A percentile compares a stretch with the other conserved stretches of the same genome.
These are phyloP conservation scores for Phenacoccus solenopsis DNA, from an alignment of 1,140 invertebrate genomes.

Conservation along the genomic window DNA sequence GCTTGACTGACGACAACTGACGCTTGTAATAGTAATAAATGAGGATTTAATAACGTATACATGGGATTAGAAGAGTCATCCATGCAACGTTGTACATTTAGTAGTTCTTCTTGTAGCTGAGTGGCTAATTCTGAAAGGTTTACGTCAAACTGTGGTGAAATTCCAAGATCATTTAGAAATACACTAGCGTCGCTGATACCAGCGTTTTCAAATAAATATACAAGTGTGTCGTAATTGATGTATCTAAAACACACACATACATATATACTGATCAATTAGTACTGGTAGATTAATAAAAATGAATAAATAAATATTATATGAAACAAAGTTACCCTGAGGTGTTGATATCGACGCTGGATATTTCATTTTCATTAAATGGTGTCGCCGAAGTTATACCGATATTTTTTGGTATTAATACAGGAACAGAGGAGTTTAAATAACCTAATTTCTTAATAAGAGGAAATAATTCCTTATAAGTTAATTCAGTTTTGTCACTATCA, in stretches of 20 bases:
- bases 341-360: conserved; percentile 20
- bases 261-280: too few species aligned
- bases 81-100: conserved; percentile 38
- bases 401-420: background rate
- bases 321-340: conserved; percentile 18
- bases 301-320: too few species aligned
- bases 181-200: conserved; percentile 46
- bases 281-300: too few species aligned
- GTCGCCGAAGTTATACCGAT: background rate
- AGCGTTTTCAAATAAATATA: conserved; percentile 58
- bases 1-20: conserved; percentile 21
- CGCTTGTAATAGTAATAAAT: conserved; percentile 20
- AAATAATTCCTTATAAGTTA: background rate
- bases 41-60: conserved; percentile 8
- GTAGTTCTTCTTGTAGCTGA: conserved; percentile 59
- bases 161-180: conserved; percentile 43
- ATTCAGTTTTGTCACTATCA: background rate
- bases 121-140: conserved; percentile 53
- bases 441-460: background rate
- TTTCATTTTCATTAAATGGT: conserved; percentile 15
- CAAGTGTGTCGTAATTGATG: conserved; percentile 38
- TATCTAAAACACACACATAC: conserved; percentile 31
- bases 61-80: conserved; percentile 25
- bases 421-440: background rate
- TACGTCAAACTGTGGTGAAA: conserved; percentile 38